phyloP scores from a whole-genome alignment of 1,140 invertebrate genomes.

The Caerostris extrusa region DNA sequence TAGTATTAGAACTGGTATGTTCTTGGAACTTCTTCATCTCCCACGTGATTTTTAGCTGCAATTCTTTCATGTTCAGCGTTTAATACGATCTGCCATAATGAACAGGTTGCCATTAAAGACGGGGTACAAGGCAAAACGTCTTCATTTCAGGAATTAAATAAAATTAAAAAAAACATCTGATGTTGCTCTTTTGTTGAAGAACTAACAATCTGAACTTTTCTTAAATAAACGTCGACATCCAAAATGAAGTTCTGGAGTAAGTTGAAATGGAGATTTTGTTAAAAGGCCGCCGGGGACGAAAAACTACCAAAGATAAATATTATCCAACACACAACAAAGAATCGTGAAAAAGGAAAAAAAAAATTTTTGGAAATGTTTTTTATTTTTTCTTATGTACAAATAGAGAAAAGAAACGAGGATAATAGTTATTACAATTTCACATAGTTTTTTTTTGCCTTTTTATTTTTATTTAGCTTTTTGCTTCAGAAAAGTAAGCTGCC shows the following conservation, averaged over 20 bases:
- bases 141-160: conserved; percentile 15
- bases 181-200: conserved; percentile 35
- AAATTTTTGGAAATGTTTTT: too few species aligned
- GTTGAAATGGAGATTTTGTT: conserved; percentile 1
- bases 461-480: too few species aligned
- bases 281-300: not conserved
- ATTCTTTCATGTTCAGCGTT: too few species aligned
- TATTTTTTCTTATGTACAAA: conserved; percentile 7
- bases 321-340: conserved; percentile 19
- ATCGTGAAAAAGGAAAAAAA: not conserved
- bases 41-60: too few species aligned
- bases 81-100: too few species aligned
- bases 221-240: conserved; percentile 23
- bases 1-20: too few species aligned
- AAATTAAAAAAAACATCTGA: not conserved
- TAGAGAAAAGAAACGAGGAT: too few species aligned
- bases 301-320: conserved; percentile 33
- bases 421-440: too few species aligned
- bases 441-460: too few species aligned
- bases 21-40: too few species aligned
- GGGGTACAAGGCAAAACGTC: not conserved
- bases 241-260: not conserved
- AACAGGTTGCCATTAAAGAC: not conserved
- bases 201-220: conserved; percentile 25
- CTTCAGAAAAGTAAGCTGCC: too few species aligned